A percentile compares a stretch with the other conserved stretches of the same genome.
phyloP scores from a whole-genome alignment of 1,140 invertebrate genomes.

The Drosophila dunni region DNA sequence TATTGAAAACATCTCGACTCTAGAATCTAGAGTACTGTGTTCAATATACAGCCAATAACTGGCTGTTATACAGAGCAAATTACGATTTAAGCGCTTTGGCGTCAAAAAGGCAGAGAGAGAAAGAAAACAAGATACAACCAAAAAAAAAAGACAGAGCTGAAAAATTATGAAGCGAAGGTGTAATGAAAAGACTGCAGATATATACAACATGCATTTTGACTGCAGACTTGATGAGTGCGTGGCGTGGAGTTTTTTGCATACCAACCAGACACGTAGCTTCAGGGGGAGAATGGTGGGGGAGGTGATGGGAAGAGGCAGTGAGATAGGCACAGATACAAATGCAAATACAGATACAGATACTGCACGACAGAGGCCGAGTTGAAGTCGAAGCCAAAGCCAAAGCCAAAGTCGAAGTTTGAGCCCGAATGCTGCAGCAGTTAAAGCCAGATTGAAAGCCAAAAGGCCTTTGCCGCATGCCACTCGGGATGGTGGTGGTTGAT shows the following conservation, averaged over 20 bases:
- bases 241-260: slow-evolving; percentile 62
- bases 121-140: neutral
- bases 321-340: slow-evolving; percentile 6
- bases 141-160: slow-evolving; percentile 34
- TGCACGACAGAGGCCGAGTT: slow-evolving; percentile 10
- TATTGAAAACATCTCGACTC: too few species aligned
- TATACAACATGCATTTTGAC: slow-evolving; percentile 33
- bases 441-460: slow-evolving; percentile 36
- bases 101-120: slow-evolving; percentile 30
- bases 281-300: too few species aligned
- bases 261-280: slow-evolving; percentile 22
- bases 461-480: slow-evolving; percentile 54
- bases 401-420: neutral
- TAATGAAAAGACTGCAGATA: slow-evolving; percentile 54
- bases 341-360: slow-evolving; percentile 13
- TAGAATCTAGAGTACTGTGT: neutral
- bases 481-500: slow-evolving; percentile 71
- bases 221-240: slow-evolving; percentile 38
- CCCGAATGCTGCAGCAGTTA: slow-evolving; percentile 8
- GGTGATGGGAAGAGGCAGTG: neutral
- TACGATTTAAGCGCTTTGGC: slow-evolving; percentile 20
- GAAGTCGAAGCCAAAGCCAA: slow-evolving; percentile 3
- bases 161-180: slow-evolving; percentile 67
- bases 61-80: slow-evolving; percentile 4
- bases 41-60: slow-evolving; percentile 1